Conservation (phyloP, 2,888 invertebrate genomes). For the Azorinus chamasolen region DNA sequence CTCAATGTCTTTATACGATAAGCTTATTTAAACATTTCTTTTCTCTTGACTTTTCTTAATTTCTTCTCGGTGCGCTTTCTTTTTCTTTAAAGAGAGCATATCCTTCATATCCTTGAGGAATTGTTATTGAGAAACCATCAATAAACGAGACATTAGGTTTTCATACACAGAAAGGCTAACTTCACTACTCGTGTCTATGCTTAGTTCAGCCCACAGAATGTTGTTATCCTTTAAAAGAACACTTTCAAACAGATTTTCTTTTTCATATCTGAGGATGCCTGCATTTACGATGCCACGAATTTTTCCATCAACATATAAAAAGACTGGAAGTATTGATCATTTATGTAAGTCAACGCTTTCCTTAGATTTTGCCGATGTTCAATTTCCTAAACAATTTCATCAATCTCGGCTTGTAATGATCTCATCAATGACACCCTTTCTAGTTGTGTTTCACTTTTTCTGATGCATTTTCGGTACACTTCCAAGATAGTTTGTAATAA, state of each 20-base stretch:
- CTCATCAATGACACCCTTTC: constrained; percentile 9
- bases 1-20: constrained; percentile 21
- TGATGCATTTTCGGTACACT: constrained; percentile 6
- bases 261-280: constrained; percentile 3
- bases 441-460: constrained; percentile 1
- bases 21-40: constrained; percentile 22
- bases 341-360: constrained; percentile 35
- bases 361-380: constrained; percentile 38
- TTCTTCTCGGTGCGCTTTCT: constrained; percentile 44
- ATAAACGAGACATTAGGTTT: constrained; percentile 13
- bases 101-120: constrained; percentile 41
- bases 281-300: constrained; percentile 11
- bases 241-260: constrained; percentile 28
- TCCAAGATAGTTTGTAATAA: constrained; percentile 3
- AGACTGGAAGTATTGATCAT: constrained; percentile 31
- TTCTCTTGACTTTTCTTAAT: constrained; percentile 27
- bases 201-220: constrained; percentile 20
- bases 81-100: constrained; percentile 23
- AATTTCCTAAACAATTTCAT: constrained; percentile 38
- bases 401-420: constrained; percentile 6
- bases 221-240: constrained; percentile 21
- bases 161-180: constrained; percentile 11
- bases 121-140: constrained; percentile 51
- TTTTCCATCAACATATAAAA: constrained; percentile 12
- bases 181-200: constrained; percentile 1